Evolutionary conservation across 2,888 invertebrate species (phyloP), one percentile per base, ranked within the genome.

Genomic region (Synanthedon vespiformis): DNA sequence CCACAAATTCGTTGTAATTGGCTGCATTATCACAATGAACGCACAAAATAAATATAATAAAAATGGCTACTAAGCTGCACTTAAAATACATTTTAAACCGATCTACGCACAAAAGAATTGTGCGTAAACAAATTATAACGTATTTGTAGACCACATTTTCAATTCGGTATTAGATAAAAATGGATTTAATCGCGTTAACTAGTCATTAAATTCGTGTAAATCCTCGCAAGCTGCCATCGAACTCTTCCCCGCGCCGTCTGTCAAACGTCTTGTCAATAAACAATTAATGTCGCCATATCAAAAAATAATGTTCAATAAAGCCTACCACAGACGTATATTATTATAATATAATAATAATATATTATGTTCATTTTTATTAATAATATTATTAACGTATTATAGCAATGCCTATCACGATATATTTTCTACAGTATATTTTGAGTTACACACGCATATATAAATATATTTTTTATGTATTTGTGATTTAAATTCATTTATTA

Each of bases 21-120:
- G 68, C 80, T 71, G 75, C 77, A 82, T 77, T 85, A 81, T 84
- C 86, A 85, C 87, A 86, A 83, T 86, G 81, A 82, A 84, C 86
- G 77, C 84, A 82, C 79, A 86, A 86, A 83, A 87, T 86, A 84
- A 84, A 87, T 80, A 85, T 76, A 80, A 82, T 77, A 83, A 88
- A 88, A 87, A 88, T 88, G 88, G 88, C 88, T 83, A 82, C 88
- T 81, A 86, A 60, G 68, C 78, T 78, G 77, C 73, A 81, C 64
- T 71, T 78, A 80, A 80, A 72, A 84, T 80, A 82, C 88, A 88
- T 88, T 77, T 77, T 86, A 68, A 62, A 68, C 64, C 69, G 72
- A 70, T 70, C 68, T 67, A 69, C 66, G 72, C 81, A 76, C 82
- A 75, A 66, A 67, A 65, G 57, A 65, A 67, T 68, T 77, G 72